Evolutionary conservation across 2,888 invertebrate genomes (phyloP).

Genomic region (Dicyrtomina minuta): DNA sequence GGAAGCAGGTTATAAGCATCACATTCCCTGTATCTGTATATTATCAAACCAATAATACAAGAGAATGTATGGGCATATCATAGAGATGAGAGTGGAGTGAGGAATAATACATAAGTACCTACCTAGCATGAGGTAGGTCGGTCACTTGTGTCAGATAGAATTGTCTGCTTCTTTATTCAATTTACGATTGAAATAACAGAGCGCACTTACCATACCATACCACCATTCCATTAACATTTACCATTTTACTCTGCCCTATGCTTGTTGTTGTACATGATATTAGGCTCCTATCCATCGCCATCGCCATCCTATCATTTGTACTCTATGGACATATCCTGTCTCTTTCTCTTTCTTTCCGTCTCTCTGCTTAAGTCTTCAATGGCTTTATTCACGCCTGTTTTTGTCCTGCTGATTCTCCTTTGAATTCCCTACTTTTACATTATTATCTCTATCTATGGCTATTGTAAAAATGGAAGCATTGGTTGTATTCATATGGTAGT

Average conservation of each 20-base stretch:
- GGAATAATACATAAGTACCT: no score
- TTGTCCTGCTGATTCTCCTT: constrained; percentile 27
- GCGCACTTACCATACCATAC: no score
- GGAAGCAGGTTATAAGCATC: no score
- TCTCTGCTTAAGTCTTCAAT: constrained; percentile 21
- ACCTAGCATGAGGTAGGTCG: constrained; percentile 11
- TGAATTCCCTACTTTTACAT: constrained; percentile 23
- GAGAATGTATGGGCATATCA: no score
- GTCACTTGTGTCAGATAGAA: constrained; percentile 14
- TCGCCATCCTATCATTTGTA: no score
- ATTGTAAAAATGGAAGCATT: constrained; percentile 14
- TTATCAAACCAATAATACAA: no score
- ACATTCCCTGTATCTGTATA: no score
- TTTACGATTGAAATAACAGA: neutral
- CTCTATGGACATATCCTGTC: neutral
- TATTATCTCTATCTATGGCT: neutral
- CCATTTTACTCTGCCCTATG: no score
- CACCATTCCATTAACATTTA: neutral
- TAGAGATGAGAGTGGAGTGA: no score
- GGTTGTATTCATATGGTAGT: no score
- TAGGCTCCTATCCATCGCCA: no score
- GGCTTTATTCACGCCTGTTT: constrained; percentile 28
- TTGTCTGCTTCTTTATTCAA: neutral
- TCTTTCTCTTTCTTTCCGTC: neutral
- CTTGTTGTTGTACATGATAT: no score